These are phyloP conservation scores for Puma concolor DNA, from an alignment of 2,113 vertebrate genomes.

Conservation along the genomic window DNA sequence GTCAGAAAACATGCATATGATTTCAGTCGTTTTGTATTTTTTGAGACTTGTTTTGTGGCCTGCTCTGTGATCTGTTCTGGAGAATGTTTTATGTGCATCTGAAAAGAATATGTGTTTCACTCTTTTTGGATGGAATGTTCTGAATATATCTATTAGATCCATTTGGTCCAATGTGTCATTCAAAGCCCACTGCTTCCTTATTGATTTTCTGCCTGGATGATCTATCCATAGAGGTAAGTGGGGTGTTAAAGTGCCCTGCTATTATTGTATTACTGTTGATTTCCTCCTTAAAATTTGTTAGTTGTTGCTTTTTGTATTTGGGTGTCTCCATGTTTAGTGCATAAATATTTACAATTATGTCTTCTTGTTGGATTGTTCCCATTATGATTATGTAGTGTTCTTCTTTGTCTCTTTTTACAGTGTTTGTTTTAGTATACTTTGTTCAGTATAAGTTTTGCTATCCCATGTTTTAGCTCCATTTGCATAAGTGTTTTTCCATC, in stretches of 20 bases:
- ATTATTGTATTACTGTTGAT: neutral
- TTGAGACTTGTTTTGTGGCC: neutral
- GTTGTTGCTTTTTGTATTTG: neutral
- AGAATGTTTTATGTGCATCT: neutral
- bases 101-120: neutral
- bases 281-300: neutral
- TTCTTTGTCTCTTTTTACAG: neutral
- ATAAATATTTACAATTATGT: neutral
- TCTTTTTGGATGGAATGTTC: neutral
- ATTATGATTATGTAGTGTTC: neutral
- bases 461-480: neutral
- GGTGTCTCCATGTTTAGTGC: neutral
- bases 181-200: neutral
- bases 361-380: neutral
- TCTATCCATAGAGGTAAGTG: neutral
- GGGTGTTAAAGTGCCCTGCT: neutral
- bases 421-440: neutral
- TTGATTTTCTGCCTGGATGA: neutral
- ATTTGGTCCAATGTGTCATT: neutral
- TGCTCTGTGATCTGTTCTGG: neutral
- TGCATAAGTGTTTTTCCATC: neutral
- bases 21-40: neutral
- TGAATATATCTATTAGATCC: neutral
- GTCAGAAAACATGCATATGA: neutral
- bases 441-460: neutral